These are phyloP conservation scores for Penaeus chinensis DNA, from an alignment of 1,140 invertebrate genomes.

Conservation along the genomic window DNA sequence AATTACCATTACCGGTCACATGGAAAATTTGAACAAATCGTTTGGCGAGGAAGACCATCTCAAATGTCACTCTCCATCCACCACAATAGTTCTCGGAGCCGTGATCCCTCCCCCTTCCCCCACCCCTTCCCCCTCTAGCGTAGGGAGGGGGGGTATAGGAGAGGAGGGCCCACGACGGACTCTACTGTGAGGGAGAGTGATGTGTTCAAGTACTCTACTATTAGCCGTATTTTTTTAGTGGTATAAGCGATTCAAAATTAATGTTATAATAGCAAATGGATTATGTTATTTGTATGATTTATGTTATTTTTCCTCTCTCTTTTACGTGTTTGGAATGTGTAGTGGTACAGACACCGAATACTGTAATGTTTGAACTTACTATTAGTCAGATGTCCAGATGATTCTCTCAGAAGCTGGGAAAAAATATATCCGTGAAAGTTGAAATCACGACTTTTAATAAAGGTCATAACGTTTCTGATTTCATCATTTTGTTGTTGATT, in stretches of 20 bases:
- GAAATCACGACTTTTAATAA: no score
- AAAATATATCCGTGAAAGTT: no score
- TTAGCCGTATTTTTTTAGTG: no score
- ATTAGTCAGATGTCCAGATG: no score
- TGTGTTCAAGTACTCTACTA: no score
- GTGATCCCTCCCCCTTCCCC: no score
- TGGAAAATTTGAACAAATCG: slow-evolving; percentile 51
- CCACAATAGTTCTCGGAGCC: neutral
- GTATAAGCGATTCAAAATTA: no score
- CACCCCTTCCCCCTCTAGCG: neutral
- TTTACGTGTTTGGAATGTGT: no score
- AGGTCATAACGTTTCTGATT: no score
- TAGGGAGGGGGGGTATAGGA: neutral
- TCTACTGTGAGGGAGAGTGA: neutral
- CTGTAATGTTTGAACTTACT: no score
- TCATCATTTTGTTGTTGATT: neutral
- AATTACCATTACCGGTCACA: slow-evolving; percentile 46
- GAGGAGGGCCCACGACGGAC: neutral
- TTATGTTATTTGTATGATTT: neutral
- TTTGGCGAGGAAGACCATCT: slow-evolving; percentile 31
- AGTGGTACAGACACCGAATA: no score
- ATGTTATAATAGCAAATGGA: slow-evolving; percentile 5
- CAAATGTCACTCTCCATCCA: slow-evolving; percentile 39
- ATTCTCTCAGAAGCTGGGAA: no score
- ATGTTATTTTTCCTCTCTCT: neutral